phyloP scores from a whole-genome alignment of 2,888 invertebrate species.

The Cecidostiba fungosa region DNA sequence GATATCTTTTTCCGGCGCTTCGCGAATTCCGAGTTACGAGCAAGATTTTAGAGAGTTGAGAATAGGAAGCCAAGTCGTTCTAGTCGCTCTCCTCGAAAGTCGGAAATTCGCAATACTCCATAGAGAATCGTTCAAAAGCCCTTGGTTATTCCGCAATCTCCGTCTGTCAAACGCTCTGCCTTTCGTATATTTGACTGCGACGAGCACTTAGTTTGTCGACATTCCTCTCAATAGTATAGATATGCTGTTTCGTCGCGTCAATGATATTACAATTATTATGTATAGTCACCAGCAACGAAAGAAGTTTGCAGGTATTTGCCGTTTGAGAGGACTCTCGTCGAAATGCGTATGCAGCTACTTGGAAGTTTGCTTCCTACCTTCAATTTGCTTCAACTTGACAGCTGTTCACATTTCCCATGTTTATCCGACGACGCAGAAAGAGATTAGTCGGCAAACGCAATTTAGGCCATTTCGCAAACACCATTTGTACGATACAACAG shows the following conservation, averaged over 20 bases:
- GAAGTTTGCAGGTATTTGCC: conserved; percentile 24
- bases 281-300: neutral
- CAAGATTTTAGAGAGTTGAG: conserved; percentile 18
- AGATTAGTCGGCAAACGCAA: neutral
- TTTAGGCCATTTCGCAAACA: neutral
- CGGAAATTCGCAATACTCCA: conserved; percentile 46
- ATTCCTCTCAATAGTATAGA: conserved; percentile 31
- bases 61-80: conserved; percentile 55
- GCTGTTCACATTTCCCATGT: neutral
- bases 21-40: conserved; percentile 46
- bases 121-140: conserved; percentile 52
- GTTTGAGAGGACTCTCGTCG: conserved; percentile 28
- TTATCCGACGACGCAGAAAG: neutral
- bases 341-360: conserved; percentile 11
- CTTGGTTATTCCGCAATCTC: conserved; percentile 51
- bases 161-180: conserved; percentile 13
- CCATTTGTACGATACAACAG: neutral
- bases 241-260: neutral
- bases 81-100: conserved; percentile 38
- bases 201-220: conserved; percentile 44
- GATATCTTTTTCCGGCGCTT: conserved; percentile 38
- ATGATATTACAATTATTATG: neutral
- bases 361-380: neutral
- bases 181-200: conserved; percentile 38
- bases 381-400: neutral